Base-by-base conservation (phyloP, 2,888 invertebrate genomes). In the Campoplex capitator region DNA sequence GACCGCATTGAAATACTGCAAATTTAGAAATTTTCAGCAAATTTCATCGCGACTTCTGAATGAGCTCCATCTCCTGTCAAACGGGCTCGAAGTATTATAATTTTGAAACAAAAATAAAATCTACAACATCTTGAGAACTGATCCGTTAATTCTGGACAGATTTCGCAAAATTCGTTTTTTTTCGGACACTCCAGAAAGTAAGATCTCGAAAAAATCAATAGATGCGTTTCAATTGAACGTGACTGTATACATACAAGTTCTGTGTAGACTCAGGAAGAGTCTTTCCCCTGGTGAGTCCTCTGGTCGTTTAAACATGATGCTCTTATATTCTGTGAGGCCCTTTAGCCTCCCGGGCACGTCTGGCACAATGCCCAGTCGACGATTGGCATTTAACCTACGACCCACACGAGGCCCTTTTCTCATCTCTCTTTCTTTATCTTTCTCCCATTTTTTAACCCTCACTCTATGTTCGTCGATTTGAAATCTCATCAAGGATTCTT, bases 331-430 rank as follows among this genome's bases (percentile, higher is more conserved):
- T 56, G 83, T 83, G 80, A 75, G 87, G 86, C 85, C 85, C 87
- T 85, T 86, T 85, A 88, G 89, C 89, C 90, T 88, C 88, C 74
- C 86, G 83, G 90, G 91, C 89, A 88, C 85, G 88, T 89, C 87
- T 86, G 88, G 88, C 88, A 90, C 91, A 91, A 93, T 91, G 90
- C 91, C 88, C 89, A 88, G 86, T 89, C 89, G 90, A 65, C 89
- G 91, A 92, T 92, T 92, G 89, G 90, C 91, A 92, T 91, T 91
- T 92, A 91, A 91, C 91, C 90, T 89, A 88, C 89, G 90, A 91
- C 90, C 90, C 89, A 86, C 73, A 74, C 88, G 82, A 77, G 83
- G 83, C 86, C 89, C 89, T 89, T 89, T 89, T 83, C 80, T 77
- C 58, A 51, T 71, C 54, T 73, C 48, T 81, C 85, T 85, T 86